Evolutionary conservation across 2,797 vertebrate species (phyloP).

Genomic region (Mycteria americana): DNA sequence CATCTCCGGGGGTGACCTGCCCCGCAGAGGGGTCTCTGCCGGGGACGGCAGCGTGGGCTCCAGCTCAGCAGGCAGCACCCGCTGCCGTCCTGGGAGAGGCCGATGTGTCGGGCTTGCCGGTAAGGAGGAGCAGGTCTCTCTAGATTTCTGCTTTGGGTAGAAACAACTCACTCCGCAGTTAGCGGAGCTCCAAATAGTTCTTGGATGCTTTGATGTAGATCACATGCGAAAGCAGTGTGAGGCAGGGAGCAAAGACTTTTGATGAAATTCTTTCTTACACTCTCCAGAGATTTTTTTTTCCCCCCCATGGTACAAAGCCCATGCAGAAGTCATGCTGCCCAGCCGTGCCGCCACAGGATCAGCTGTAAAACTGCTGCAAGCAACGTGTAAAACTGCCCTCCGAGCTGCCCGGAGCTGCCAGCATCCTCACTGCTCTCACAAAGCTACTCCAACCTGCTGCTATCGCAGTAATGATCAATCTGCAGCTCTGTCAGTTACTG

Average conservation of each 20-base stretch:
- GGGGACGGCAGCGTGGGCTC: not conserved
- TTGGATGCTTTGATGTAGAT: not conserved
- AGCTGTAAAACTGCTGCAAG: not conserved
- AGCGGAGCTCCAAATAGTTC: not conserved
- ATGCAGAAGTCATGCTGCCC: not conserved
- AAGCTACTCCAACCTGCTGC: not conserved
- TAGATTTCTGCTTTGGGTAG: not conserved
- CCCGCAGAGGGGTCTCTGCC: not conserved
- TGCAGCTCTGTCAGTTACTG: not conserved
- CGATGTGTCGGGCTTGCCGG: accelerated
- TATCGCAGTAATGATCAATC: not conserved
- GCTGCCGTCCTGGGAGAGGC: accelerated
- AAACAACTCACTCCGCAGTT: not conserved
- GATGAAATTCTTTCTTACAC: not conserved
- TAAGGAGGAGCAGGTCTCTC: not conserved
- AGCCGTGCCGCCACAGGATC: not conserved
- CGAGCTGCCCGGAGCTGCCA: not conserved
- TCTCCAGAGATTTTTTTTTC: not conserved
- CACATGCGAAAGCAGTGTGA: not conserved
- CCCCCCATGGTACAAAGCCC: not conserved
- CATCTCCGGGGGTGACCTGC: too few relatives aligned
- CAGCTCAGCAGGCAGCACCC: not conserved
- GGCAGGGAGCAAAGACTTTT: not conserved
- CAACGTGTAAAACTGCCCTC: accelerated
- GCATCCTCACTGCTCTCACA: not conserved